Base-by-base conservation (phyloP, 1,140 invertebrate species). In the Ephestia elutella region DNA sequence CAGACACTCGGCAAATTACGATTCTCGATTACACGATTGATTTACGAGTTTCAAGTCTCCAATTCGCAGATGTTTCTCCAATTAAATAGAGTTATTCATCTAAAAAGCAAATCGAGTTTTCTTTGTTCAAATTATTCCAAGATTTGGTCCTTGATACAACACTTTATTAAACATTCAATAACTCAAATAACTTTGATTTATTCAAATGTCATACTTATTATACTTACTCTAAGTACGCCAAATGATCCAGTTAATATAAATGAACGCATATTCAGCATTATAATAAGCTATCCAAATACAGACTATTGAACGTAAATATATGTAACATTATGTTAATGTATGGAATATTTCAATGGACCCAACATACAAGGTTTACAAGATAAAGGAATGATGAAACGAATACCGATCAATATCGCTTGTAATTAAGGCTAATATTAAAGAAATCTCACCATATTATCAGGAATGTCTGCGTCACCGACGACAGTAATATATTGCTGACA, bases 401-500 rank as follows among this genome's bases (percentile, higher is more conserved):
- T 82, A 66, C 66, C 68, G 79, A 86, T 87, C 64, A 56, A 66
- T 86, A 88, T 87, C 84, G 67, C 28, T 68, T 66, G 70, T 82
- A 88, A 88, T 86, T 86, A 88, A 86, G 64, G 65, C 73, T 44
- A 71, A 75, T 80, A 78, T 78, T 79, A 73, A 79, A 72, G 69
- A 73, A 84, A 79, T 80, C 72, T 75, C 67, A 70, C 70, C 62
- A 70, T 69, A 69, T 79, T 73, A 82, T 81, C 74, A 70, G 51
- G 68, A 73, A 75, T 71, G 69, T 49, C 66, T 66, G 48, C 44
- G 76, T 80, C 71, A 77, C 67, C 69, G 59, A 25, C 59, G 74
- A 79, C 75, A 76, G 75, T 88, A 83, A 87, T 78, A 76, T 86
- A 87, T 87, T 74, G 70, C 78, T 75, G 76, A 82, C 83, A 83